phyloP scores from a whole-genome alignment of 2,888 invertebrate genomes.

The Chrysotoxum bicinctum region DNA sequence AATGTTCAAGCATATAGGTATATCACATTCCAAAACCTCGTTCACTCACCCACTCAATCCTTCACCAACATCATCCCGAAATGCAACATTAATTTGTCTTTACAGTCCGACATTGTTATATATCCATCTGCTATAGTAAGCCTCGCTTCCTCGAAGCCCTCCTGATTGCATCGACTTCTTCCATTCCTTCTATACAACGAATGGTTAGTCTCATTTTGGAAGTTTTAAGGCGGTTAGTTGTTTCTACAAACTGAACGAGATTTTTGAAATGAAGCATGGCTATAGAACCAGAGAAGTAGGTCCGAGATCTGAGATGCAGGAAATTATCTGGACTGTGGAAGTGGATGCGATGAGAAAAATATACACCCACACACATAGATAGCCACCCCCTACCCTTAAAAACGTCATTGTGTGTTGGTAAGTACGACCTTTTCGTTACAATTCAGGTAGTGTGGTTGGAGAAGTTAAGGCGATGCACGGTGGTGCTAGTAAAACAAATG shows the following conservation, averaged over 20 bases:
- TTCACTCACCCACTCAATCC: not conserved
- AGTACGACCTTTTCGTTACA: conserved; percentile 69
- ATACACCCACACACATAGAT: conserved; percentile 23
- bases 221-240: conserved; percentile 71
- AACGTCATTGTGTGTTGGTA: conserved; percentile 57
- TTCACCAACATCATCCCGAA: conserved; percentile 40
- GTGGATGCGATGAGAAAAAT: conserved; percentile 23
- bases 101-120: conserved; percentile 59
- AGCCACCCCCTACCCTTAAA: conserved; percentile 20
- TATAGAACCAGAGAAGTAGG: conserved; percentile 27
- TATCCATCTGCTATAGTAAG: conserved; percentile 51
- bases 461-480: conserved; percentile 36
- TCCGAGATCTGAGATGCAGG: conserved; percentile 67
- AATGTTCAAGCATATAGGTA: conserved; percentile 35
- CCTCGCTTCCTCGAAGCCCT: conserved; percentile 14
- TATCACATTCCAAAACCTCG: not conserved
- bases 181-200: conserved; percentile 4
- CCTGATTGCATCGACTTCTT: conserved; percentile 21
- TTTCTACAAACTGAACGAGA: conserved; percentile 70
- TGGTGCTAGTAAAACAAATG: conserved; percentile 66
- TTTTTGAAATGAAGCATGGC: conserved; percentile 66
- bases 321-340: conserved; percentile 52
- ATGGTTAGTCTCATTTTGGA: conserved; percentile 69
- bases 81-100: conserved; percentile 71
- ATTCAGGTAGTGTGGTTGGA: conserved; percentile 63